These are phyloP conservation scores for Apocheima hispidaria DNA, from an alignment of 2,888 invertebrate genomes.

Conservation along the genomic window DNA sequence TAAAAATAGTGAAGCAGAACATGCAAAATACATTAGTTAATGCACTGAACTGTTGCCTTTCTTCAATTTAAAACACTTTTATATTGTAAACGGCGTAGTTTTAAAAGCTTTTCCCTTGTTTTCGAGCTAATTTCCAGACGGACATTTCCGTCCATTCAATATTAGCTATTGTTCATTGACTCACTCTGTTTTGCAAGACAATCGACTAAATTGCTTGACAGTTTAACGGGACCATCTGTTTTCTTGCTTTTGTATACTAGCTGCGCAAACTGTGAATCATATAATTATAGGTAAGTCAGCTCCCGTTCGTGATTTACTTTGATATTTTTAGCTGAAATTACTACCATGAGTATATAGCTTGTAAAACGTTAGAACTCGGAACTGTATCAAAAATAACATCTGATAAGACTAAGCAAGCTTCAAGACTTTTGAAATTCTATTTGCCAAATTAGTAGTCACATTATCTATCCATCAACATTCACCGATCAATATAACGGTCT, in stretches of 20 bases:
- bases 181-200: slow-evolving; percentile 77
- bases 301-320: too few species aligned
- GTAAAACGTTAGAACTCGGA: background rate
- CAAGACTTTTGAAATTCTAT: slow-evolving; percentile 67
- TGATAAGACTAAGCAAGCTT: slow-evolving; percentile 9
- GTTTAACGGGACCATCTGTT: slow-evolving; percentile 67
- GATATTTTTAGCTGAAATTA: too few species aligned
- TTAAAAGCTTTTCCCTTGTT: slow-evolving; percentile 85
- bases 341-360: background rate
- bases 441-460: slow-evolving; percentile 76
- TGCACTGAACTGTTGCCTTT: slow-evolving; percentile 55
- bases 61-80: slow-evolving; percentile 73
- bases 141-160: slow-evolving; percentile 86
- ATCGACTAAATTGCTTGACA: slow-evolving; percentile 75
- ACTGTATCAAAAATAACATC: slow-evolving; percentile 1
- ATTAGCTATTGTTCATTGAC: slow-evolving; percentile 85
- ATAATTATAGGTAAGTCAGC: slow-evolving; percentile 8
- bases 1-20: slow-evolving; percentile 51
- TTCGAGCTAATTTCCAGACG: slow-evolving; percentile 81
- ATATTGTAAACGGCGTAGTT: slow-evolving; percentile 77
- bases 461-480: slow-evolving; percentile 77
- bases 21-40: slow-evolving; percentile 74
- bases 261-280: slow-evolving; percentile 27
- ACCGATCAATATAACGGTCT: slow-evolving; percentile 77
- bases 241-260: slow-evolving; percentile 33